A percentile compares a stretch with the other conserved stretches of the same genome.
These are phyloP conservation scores for Chymomyza fuscimana DNA, from an alignment of 2,888 invertebrate species.

Conservation along the genomic window DNA sequence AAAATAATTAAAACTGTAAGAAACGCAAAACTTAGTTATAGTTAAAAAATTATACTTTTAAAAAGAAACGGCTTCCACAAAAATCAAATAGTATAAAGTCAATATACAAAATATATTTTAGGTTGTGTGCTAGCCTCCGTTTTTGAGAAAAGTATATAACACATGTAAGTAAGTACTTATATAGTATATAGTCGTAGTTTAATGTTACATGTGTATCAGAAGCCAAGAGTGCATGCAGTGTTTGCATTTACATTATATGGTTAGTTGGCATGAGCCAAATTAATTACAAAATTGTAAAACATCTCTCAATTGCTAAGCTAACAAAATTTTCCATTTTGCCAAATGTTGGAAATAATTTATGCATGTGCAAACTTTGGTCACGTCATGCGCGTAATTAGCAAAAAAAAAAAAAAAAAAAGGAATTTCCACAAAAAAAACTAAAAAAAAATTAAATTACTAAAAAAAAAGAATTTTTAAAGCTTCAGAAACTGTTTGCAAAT, in stretches of 20 bases:
- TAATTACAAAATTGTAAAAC: neutral
- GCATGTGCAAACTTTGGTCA: constrained; percentile 1
- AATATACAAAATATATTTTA: too few species aligned
- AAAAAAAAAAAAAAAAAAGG: neutral
- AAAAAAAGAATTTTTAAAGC: neutral
- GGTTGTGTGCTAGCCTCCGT: too few species aligned
- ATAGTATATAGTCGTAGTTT: too few species aligned
- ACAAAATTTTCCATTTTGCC: neutral
- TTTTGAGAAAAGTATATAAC: too few species aligned
- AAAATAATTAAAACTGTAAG: too few species aligned
- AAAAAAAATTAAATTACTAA: neutral
- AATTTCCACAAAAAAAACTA: neutral
- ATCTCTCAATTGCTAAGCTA: neutral
- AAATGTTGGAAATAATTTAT: neutral
- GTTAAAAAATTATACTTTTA: too few species aligned
- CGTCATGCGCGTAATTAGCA: constrained; percentile 1
- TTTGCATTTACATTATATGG: neutral
- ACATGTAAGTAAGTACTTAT: too few species aligned
- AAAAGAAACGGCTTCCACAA: too few species aligned
- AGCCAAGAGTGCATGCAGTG: neutral
- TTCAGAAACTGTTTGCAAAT: constrained; percentile 6
- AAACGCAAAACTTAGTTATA: too few species aligned
- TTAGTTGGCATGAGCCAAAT: neutral
- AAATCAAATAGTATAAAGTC: too few species aligned
- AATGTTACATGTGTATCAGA: neutral